phyloP scores from a whole-genome alignment of 2,888 invertebrate genomes.

The Chirona hameri region DNA sequence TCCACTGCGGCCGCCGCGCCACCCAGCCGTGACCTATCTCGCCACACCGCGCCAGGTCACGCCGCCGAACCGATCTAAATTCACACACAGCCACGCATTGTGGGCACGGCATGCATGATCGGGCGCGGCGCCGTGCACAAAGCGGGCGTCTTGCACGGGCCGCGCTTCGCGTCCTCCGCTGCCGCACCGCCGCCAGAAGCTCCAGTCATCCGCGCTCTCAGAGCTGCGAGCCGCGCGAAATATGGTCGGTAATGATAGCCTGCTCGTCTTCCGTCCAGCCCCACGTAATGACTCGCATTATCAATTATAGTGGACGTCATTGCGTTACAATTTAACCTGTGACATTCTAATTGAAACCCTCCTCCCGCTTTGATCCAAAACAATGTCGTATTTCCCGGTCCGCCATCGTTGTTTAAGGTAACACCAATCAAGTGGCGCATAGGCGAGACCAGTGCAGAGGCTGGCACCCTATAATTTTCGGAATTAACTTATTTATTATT shows the following conservation, averaged over 20 bases:
- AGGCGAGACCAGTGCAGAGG: neutral
- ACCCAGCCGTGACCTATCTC: too few relatives aligned
- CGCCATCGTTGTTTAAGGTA: constrained; percentile 12
- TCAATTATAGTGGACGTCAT: constrained; percentile 7
- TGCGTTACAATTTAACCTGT: constrained; percentile 3
- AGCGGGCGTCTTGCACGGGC: neutral
- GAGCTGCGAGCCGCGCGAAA: neutral
- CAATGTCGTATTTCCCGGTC: neutral
- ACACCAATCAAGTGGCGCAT: constrained; percentile 2
- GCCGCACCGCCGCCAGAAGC: neutral
- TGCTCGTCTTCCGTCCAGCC: neutral
- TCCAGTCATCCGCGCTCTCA: neutral
- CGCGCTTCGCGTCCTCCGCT: neutral
- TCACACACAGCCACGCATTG: neutral
- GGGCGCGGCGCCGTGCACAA: neutral
- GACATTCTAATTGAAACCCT: constrained; percentile 26
- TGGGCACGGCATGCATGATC: neutral
- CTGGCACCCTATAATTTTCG: constrained; percentile 8
- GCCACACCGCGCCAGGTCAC: neutral
- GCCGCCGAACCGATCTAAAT: neutral
- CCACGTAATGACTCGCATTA: neutral
- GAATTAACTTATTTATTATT: constrained; percentile 25
- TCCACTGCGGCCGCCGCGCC: too few relatives aligned
- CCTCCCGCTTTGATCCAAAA: neutral
- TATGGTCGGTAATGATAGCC: constrained; percentile 12